Base-by-base conservation (phyloP, 2,797 vertebrate species). In the Gephyroberyx darwinii region DNA sequence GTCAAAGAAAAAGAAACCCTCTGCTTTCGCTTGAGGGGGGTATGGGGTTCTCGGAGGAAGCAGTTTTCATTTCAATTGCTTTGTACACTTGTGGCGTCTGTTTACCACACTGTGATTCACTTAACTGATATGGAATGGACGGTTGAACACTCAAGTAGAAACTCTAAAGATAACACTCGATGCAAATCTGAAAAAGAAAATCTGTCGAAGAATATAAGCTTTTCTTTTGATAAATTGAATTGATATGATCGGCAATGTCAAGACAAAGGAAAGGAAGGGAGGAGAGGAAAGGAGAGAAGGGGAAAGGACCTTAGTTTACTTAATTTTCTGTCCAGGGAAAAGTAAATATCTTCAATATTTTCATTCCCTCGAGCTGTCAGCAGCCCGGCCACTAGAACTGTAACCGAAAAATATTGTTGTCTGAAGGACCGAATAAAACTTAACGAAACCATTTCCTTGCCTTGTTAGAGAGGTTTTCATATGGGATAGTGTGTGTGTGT, bases 331-430 rank as follows among this genome's bases (percentile, higher is more conserved):
- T 77, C 75, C 53, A 56, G 67, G 67, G 71, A 78, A 35, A 62
- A 73, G 71, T 75, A 86, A 88, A 86, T 80, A 84, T 78, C 79
- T 86, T 77, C 75, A 84, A 88, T 82, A 78, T 83, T 87, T 35
- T 76, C 53, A 54, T 75, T 69, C 71, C 79, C 77, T 61, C 3
- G 0, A 67, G 84, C 73, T 73, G 43, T 65, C 74, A 26, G 72
- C 71, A 63, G 71, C 74, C 51, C 60, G 73, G 65, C 57, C 55
- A 59, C 76, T 41, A 43, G 69, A 54, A 82, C 72, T 75, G 74
- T 50, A 79, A 55, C 33, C 19, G 16, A 43, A 69, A 64, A 17
- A 57, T 22, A 69, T 31, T 10, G n/a, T 48, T 30, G 50, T 43
- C 60, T 79, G 75, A 84, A 81, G 78, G 26, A 72, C 45, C 55